A percentile compares a stretch with the other conserved stretches of the same genome.
Evolutionary conservation across 2,113 vertebrate genomes (phyloP).

Genomic region (Otus sunia): DNA sequence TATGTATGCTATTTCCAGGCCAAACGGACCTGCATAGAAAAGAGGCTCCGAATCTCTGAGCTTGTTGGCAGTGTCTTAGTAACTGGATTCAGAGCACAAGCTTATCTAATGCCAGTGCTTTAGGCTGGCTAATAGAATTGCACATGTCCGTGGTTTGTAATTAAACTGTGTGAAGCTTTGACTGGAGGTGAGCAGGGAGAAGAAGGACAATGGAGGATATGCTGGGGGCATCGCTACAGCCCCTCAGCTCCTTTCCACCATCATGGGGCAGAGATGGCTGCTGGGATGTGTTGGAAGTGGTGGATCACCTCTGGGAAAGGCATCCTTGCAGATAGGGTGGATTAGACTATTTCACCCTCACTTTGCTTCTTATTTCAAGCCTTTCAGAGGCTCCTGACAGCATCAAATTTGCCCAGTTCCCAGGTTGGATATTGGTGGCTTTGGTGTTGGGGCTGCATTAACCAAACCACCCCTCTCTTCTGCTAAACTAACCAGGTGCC

Average conservation of each 20-base stretch:
- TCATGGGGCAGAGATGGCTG: rapidly evolving
- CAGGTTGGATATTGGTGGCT: rapidly evolving
- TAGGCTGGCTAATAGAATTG: conserved; percentile 45
- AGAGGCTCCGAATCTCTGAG: conserved; percentile 32
- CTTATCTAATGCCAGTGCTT: conserved; percentile 44
- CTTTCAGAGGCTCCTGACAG: neutral
- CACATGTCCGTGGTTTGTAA: conserved; percentile 42
- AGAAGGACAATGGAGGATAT: neutral
- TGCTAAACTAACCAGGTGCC: neutral
- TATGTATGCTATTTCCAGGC: conserved; percentile 57
- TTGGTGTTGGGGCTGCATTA: neutral
- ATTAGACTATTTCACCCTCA: neutral
- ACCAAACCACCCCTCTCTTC: neutral
- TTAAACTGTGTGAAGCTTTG: conserved; percentile 33
- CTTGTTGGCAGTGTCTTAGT: conserved; percentile 29
- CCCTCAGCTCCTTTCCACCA: neutral
- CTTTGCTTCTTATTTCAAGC: neutral
- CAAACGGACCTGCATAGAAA: conserved; percentile 42
- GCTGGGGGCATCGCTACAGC: neutral
- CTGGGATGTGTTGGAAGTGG: neutral
- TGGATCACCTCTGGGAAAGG: neutral
- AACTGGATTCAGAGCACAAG: conserved; percentile 34
- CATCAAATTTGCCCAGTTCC: neutral
- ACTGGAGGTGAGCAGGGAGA: neutral
- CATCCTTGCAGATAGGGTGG: rapidly evolving